Base-by-base conservation (phyloP, 2,113 vertebrate species). In the Penelope pileata region DNA sequence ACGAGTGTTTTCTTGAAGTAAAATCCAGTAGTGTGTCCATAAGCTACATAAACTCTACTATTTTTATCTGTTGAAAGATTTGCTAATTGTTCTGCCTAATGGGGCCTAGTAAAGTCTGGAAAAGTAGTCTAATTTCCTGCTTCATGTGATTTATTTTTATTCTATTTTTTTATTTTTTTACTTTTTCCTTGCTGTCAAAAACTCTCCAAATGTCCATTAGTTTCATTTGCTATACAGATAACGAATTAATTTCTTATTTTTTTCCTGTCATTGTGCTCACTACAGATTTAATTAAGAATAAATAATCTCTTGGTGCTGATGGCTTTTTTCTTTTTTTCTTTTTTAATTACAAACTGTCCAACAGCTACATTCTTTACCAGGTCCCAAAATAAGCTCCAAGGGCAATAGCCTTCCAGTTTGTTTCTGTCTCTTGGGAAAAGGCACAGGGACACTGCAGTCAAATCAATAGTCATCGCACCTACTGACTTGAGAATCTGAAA, bases 51-150 rank as follows among this genome's bases (percentile, higher is more conserved):
- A 84, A 18, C 18, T 87, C 27, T 80, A 86, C 85, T 93, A 27
- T 91, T 90, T 91, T 86, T 79, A 47, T 93, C 84, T 83, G n/a
- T 59, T 85, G 67, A 88, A 92, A 91, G 73, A 40, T 54, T 81
- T 86, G 30, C 47, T 94, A 94, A 95, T 96, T 96, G 91, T 96
- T 83, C 56, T 78, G 88, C 85, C 90, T 96, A 94, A 96, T 79
- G 83, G 51, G 59, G 47, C 73, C 83, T 90, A 58, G 81, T 45
- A 80, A 74, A 67, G 53, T 30, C 63, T 83, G 58, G 83, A 59
- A 88, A 92, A 91, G 60, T 26, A 32, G 69, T 80, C 83, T 86
- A 18, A 87, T 96, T 97, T 96, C 75, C 58, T 89, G 74, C 91
- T 95, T 93, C 72, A 10, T 47, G 34, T 10, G 6, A 16, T 12